Conservation (phyloP, 1,140 invertebrate genomes). For the Dinoponera quadriceps region DNA sequence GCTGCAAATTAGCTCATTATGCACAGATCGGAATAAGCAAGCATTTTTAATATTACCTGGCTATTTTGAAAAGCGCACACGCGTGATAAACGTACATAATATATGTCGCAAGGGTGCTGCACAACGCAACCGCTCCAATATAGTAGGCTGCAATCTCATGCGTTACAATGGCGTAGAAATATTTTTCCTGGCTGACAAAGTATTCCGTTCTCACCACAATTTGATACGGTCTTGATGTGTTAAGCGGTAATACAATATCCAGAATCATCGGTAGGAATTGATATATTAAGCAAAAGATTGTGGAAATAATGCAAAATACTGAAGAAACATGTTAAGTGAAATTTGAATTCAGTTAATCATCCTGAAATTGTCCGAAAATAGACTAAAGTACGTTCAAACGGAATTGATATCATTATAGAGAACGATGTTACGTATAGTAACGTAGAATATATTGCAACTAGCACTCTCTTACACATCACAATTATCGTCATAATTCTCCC, state of each 20-base stretch:
- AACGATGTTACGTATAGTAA: no score
- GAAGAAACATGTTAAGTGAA: not conserved
- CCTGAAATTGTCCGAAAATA: not conserved
- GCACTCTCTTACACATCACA: conserved; percentile 1
- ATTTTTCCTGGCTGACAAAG: no score
- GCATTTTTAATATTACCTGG: conserved; percentile 58
- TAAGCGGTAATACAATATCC: no score
- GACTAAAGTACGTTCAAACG: not conserved
- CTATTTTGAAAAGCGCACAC: conserved; percentile 65
- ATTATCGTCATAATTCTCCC: not conserved
- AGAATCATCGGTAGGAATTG: no score
- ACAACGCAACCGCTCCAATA: conserved; percentile 35
- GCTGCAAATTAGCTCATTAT: conserved; percentile 3
- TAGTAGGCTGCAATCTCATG: conserved; percentile 47
- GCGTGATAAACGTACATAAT: conserved; percentile 60
- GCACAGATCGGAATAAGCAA: not conserved
- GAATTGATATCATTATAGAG: not conserved
- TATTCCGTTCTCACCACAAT: no score
- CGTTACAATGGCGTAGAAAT: not conserved
- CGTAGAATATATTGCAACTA: no score
- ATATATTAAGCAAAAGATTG: no score
- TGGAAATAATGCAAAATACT: no score
- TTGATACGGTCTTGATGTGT: no score
- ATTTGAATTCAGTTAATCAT: conserved; percentile 8
- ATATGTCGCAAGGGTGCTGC: conserved; percentile 55